phyloP scores from a whole-genome alignment of 2,888 invertebrate species.

The Strigamia transsilvanica region DNA sequence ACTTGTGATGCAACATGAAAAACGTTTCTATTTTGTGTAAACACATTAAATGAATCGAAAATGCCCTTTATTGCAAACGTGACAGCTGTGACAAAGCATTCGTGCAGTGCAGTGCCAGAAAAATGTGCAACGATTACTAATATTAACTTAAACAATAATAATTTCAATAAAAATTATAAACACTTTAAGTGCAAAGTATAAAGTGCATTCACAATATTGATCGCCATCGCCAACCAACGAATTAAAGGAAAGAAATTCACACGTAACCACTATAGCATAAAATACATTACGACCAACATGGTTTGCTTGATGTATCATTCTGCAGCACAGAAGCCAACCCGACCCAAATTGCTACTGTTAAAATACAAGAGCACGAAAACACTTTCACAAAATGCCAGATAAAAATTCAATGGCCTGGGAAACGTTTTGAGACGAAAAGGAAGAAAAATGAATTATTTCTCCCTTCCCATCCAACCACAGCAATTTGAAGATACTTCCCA shows the following conservation, averaged over 20 bases:
- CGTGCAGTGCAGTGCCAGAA: neutral
- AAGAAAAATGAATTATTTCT: neutral
- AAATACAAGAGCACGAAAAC: neutral
- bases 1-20: neutral
- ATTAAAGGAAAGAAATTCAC: neutral
- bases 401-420: slow-evolving; percentile 42
- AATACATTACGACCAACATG: slow-evolving; percentile 18
- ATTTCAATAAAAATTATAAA: neutral
- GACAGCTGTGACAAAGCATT: slow-evolving; percentile 13
- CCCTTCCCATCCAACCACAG: neutral
- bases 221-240: neutral
- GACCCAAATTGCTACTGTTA: neutral
- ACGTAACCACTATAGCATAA: slow-evolving; percentile 33
- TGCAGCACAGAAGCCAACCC: neutral
- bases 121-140: neutral
- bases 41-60: slow-evolving; percentile 13
- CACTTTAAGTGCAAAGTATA: neutral
- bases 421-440: neutral
- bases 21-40: slow-evolving; percentile 4
- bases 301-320: slow-evolving; percentile 17
- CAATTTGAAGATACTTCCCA: slow-evolving; percentile 11
- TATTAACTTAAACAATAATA: neutral
- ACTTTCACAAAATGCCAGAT: slow-evolving; percentile 23
- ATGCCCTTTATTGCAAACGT: neutral
- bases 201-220: neutral